These are phyloP conservation scores for Miichthys miiuy DNA, from an alignment of 2,797 vertebrate species.

Conservation along the genomic window DNA sequence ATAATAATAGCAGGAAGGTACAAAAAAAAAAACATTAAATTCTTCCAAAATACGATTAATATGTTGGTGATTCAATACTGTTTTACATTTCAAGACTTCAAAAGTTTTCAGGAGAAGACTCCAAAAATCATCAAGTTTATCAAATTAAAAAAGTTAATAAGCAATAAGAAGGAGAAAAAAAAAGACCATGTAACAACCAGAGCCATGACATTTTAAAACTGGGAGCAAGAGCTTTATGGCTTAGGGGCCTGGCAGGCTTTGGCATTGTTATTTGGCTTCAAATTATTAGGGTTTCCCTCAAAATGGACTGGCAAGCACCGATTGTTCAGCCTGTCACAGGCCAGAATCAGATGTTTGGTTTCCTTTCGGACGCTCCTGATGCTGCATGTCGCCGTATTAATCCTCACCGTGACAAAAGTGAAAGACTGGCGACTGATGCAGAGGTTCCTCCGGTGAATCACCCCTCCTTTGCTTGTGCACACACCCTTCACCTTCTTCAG, in stretches of 20 bases:
- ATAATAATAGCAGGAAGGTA: not conserved
- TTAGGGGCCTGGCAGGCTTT: conserved; percentile 65
- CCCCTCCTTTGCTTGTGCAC: conserved; percentile 77
- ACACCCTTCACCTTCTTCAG: conserved; percentile 74
- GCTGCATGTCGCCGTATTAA: conserved; percentile 62
- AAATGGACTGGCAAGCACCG: conserved; percentile 84
- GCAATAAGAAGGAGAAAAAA: conserved; percentile 6
- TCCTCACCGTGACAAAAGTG: conserved; percentile 82
- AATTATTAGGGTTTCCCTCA: conserved; percentile 72
- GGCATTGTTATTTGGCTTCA: conserved; percentile 70
- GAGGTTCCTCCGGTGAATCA: conserved; percentile 68
- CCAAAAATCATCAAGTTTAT: not conserved
- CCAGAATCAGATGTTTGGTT: conserved; percentile 85
- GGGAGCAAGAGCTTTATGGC: not conserved
- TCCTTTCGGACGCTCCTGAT: conserved; percentile 72
- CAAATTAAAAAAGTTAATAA: conserved; percentile 19
- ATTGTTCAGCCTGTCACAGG: conserved; percentile 78
- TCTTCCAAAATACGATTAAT: too few species aligned
- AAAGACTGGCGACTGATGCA: conserved; percentile 84
- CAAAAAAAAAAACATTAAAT: not conserved
- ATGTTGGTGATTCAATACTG: not conserved
- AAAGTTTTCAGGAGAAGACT: not conserved
- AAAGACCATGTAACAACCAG: conserved; percentile 47
- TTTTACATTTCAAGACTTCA: not conserved
- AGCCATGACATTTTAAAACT: conserved; percentile 37